These are phyloP conservation scores for Zeus faber DNA, from an alignment of 2,113 vertebrate genomes.

Conservation along the genomic window DNA sequence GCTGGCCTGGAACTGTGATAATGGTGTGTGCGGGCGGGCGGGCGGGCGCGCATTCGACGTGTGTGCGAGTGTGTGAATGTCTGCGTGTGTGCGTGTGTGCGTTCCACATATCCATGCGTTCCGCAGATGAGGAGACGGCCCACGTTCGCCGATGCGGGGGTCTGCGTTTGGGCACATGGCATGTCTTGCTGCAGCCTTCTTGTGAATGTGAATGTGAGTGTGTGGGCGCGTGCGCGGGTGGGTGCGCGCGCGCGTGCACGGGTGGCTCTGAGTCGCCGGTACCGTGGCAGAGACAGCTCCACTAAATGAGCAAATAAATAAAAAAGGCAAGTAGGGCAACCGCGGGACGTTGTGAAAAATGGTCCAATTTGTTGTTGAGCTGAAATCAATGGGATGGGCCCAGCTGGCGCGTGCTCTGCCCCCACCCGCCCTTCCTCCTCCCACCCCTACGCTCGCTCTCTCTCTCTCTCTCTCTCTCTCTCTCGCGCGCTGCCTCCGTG, in stretches of 20 bases:
- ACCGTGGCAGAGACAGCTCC: slow-evolving; percentile 10
- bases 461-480: not conserved
- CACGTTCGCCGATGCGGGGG: too few species aligned
- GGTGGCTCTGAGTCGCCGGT: slow-evolving; percentile 20
- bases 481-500: too few species aligned
- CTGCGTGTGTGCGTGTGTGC: not conserved
- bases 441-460: not conserved
- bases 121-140: too few species aligned
- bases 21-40: not conserved
- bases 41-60: not conserved
- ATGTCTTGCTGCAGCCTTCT: too few species aligned
- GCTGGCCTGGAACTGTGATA: too few species aligned
- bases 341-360: slow-evolving; percentile 51
- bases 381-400: slow-evolving; percentile 60
- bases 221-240: not conserved
- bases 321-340: slow-evolving; percentile 41
- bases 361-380: slow-evolving; percentile 59
- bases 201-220: not conserved
- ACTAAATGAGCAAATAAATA: slow-evolving; percentile 47
- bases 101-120: too few species aligned
- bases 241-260: not conserved
- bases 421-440: not conserved
- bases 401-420: not conserved
- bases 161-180: too few species aligned
- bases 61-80: too few species aligned